Conservation (phyloP, 2,113 vertebrate species). For the Fulica atra region DNA sequence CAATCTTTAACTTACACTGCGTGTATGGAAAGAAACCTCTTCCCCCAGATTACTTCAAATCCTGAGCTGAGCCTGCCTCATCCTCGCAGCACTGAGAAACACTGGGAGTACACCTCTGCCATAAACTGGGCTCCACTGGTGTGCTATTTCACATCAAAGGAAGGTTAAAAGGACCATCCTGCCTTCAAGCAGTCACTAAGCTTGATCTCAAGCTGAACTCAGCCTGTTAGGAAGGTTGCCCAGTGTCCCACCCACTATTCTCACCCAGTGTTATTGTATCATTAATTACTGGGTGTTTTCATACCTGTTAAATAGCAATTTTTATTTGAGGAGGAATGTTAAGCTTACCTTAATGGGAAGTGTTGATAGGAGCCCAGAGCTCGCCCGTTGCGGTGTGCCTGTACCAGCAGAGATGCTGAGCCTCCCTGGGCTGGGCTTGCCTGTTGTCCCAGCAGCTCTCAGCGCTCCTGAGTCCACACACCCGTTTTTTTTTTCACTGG, state of each 20-base stretch:
- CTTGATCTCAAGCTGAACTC: background rate
- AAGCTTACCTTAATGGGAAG: background rate
- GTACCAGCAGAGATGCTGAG: background rate
- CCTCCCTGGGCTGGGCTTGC: background rate
- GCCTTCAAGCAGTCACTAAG: background rate
- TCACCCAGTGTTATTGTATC: background rate
- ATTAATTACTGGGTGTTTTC: background rate
- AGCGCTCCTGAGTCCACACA: background rate
- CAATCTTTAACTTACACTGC: background rate
- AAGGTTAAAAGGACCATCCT: background rate
- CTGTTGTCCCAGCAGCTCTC: background rate
- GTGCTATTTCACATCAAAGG: background rate
- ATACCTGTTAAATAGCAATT: background rate
- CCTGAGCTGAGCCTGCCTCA: background rate
- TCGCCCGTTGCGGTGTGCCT: background rate
- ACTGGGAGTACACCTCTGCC: background rate
- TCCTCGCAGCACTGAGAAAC: background rate
- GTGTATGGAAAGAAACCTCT: background rate
- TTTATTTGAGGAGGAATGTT: background rate
- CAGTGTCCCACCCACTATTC: background rate
- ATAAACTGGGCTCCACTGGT: background rate
- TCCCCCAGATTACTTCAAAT: background rate
- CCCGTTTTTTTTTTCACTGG: background rate
- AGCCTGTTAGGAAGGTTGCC: background rate
- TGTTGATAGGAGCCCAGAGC: background rate